These are phyloP conservation scores for Callipepla squamata DNA, from an alignment of 2,113 vertebrate species.

Conservation along the genomic window DNA sequence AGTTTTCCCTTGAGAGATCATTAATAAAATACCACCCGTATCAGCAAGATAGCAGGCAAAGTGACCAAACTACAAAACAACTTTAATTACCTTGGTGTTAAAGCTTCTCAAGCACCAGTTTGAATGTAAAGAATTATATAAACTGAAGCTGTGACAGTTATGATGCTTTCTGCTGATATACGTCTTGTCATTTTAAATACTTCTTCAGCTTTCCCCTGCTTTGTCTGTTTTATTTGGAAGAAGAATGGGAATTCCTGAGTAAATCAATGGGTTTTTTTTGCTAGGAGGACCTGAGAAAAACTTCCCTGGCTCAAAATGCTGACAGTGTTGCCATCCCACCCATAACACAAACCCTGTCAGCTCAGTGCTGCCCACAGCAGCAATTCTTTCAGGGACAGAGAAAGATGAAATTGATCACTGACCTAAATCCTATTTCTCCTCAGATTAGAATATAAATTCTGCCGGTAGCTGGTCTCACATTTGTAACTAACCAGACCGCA, in stretches of 20 bases:
- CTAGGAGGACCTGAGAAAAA: background rate
- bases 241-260: background rate
- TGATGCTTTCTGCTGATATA: constrained; percentile 24
- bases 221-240: background rate
- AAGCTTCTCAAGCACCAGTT: constrained; percentile 48
- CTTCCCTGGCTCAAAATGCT: background rate
- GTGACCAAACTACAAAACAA: constrained; percentile 74
- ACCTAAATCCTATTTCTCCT: background rate
- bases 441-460: background rate
- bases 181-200: constrained; percentile 68
- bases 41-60: constrained; percentile 77
- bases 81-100: constrained; percentile 76
- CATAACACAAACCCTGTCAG: background rate
- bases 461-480: background rate
- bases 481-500: background rate
- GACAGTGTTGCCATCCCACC: rapidly evolving
- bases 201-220: background rate
- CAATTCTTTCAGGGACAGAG: background rate
- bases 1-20: constrained; percentile 78
- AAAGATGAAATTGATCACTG: background rate
- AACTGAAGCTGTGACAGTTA: constrained; percentile 71
- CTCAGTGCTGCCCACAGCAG: rapidly evolving
- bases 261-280: background rate
- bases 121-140: constrained; percentile 62
- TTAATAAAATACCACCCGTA: constrained; percentile 84